phyloP scores from a whole-genome alignment of 2,797 vertebrate genomes.

The Chiloscyllium punctatum region DNA sequence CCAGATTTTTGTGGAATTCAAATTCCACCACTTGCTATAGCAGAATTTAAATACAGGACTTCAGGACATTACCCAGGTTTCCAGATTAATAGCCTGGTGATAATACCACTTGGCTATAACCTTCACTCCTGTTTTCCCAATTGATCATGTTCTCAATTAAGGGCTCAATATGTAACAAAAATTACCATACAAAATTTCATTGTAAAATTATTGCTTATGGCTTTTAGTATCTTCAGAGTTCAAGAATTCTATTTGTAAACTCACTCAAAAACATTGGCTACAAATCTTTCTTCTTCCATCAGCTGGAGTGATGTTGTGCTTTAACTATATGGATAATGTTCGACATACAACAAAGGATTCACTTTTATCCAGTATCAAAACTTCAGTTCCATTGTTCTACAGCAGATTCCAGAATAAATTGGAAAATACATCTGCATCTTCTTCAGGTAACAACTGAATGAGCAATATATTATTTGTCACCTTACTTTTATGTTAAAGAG shows the following conservation, averaged over 20 bases:
- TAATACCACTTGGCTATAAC: too few relatives aligned
- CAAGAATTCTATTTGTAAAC: background rate
- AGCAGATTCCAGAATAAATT: background rate
- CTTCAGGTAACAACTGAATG: background rate
- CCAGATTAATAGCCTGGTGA: too few relatives aligned
- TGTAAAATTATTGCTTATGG: background rate
- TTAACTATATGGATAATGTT: background rate
- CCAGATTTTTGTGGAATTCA: too few relatives aligned
- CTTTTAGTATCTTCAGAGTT: background rate
- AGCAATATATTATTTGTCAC: background rate
- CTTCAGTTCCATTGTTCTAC: too few relatives aligned
- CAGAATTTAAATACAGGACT: too few relatives aligned
- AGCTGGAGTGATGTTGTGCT: background rate
- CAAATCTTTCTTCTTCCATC: background rate
- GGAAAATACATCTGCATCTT: background rate
- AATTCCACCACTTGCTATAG: too few relatives aligned
- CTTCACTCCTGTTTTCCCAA: too few relatives aligned
- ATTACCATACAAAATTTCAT: background rate
- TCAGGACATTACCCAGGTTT: too few relatives aligned
- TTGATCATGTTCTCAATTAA: too few relatives aligned
- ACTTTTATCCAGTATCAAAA: too few relatives aligned
- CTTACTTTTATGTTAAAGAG: background rate
- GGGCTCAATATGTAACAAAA: background rate
- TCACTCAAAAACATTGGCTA: background rate
- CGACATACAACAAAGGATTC: background rate